Conservation (phyloP, 2,113 vertebrate species). For the Cyanistes caeruleus region DNA sequence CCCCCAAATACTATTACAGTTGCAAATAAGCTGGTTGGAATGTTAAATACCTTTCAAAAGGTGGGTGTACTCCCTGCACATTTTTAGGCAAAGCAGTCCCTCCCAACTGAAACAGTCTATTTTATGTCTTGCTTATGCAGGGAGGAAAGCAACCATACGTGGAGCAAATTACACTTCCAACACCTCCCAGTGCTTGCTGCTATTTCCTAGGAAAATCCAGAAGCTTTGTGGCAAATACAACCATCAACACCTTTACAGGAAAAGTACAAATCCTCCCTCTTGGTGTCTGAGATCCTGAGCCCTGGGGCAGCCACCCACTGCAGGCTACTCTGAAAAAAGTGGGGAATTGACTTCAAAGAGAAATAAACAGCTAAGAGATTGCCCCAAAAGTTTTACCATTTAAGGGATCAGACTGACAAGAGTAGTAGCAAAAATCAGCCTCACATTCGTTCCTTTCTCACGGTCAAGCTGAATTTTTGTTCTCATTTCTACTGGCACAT, state of each 20-base stretch:
- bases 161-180: neutral
- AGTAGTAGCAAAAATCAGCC: neutral
- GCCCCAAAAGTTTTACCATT: neutral
- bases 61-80: neutral
- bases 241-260: neutral
- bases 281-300: neutral
- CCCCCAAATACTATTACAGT: neutral
- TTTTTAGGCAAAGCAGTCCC: neutral
- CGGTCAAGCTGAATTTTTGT: neutral
- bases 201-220: neutral
- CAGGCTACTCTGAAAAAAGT: neutral
- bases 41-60: neutral
- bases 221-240: neutral
- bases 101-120: neutral
- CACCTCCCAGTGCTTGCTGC: neutral
- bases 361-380: neutral
- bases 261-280: neutral
- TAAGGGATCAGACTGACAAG: neutral
- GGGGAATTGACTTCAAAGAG: neutral
- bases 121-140: neutral
- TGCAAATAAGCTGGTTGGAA: neutral
- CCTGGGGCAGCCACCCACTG: fast-evolving
- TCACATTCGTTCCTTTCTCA: neutral
- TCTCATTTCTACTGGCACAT: neutral
- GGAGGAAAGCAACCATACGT: neutral